Percentiles rank a stretch among this genome's conserved stretches.
These are phyloP conservation scores for Trichogramma dendrolimi DNA, from an alignment of 2,888 invertebrate species.

Conservation along the genomic window DNA sequence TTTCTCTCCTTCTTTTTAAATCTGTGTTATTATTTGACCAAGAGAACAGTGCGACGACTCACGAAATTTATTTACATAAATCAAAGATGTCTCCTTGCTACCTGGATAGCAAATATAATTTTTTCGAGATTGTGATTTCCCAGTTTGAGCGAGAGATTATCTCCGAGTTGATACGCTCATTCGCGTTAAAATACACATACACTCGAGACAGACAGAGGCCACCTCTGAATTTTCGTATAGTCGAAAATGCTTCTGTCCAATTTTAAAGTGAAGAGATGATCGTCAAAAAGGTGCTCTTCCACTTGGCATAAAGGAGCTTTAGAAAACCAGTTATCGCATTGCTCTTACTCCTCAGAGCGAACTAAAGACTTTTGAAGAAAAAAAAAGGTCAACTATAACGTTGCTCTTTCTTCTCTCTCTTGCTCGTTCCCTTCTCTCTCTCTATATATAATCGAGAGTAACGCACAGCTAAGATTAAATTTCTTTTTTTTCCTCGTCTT, in stretches of 20 bases:
- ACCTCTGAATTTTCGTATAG: no score
- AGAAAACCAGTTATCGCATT: constrained; percentile 25
- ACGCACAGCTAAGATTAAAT: constrained; percentile 23
- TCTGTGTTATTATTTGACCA: no score
- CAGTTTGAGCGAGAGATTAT: no score
- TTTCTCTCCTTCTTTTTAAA: no score
- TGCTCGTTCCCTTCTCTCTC: constrained; percentile 8
- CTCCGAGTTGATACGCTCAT: no score
- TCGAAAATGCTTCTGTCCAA: not conserved
- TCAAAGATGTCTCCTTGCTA: no score
- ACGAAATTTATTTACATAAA: no score
- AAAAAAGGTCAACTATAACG: constrained; percentile 23
- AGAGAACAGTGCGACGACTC: no score
- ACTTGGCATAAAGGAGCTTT: not conserved
- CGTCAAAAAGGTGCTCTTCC: constrained; percentile 14
- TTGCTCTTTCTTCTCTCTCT: constrained; percentile 4
- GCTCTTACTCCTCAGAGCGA: not conserved
- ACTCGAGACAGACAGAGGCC: no score
- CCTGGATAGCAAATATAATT: no score
- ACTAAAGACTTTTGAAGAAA: constrained; percentile 13
- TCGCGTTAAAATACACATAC: no score
- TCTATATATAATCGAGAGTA: constrained; percentile 4
- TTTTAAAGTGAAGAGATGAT: constrained; percentile 15
- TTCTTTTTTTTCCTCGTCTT: constrained; percentile 14
- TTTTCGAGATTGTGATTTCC: no score